These are phyloP conservation scores for Thymelicus acteon DNA, from an alignment of 2,888 invertebrate species.

Conservation along the genomic window DNA sequence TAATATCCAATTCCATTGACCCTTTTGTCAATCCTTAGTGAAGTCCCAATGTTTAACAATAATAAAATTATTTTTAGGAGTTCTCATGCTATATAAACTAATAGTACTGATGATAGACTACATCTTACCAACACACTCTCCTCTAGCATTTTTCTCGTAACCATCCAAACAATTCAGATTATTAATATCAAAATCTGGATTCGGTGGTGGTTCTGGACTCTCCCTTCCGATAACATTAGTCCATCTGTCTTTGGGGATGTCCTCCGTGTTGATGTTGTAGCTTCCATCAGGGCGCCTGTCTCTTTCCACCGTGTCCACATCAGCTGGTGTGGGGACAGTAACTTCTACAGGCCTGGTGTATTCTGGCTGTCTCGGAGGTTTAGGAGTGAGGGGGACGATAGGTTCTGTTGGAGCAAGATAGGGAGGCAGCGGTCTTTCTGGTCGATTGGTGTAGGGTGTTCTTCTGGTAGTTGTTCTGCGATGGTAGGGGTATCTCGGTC, in stretches of 20 bases:
- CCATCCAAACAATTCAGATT: constrained; percentile 78
- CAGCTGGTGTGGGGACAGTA: constrained; percentile 47
- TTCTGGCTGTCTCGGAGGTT: constrained; percentile 41
- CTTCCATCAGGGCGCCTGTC: constrained; percentile 54
- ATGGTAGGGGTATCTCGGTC: constrained; percentile 48
- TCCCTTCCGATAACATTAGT: constrained; percentile 56
- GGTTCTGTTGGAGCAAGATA: constrained; percentile 6
- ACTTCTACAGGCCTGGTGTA: constrained; percentile 47
- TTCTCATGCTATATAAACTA: not conserved
- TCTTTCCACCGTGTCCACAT: constrained; percentile 50
- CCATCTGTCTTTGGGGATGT: constrained; percentile 62
- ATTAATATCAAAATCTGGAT: constrained; percentile 58
- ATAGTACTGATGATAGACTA: not conserved
- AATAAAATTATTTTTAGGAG: not conserved
- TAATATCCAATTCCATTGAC: too few relatives aligned
- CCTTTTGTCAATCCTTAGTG: too few relatives aligned
- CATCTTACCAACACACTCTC: constrained; percentile 84
- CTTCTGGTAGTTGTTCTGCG: constrained; percentile 44
- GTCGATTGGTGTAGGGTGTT: constrained; percentile 45
- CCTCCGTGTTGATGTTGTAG: constrained; percentile 54
- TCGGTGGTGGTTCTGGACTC: constrained; percentile 42
- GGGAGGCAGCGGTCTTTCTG: constrained; percentile 41
- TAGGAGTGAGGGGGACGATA: constrained; percentile 36
- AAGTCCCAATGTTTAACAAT: too few relatives aligned
- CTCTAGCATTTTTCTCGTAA: constrained; percentile 79